Evolutionary conservation across 2,113 vertebrate species (phyloP), one percentile per base, ranked within the genome.

Genomic region (Apodemus sylvaticus): DNA sequence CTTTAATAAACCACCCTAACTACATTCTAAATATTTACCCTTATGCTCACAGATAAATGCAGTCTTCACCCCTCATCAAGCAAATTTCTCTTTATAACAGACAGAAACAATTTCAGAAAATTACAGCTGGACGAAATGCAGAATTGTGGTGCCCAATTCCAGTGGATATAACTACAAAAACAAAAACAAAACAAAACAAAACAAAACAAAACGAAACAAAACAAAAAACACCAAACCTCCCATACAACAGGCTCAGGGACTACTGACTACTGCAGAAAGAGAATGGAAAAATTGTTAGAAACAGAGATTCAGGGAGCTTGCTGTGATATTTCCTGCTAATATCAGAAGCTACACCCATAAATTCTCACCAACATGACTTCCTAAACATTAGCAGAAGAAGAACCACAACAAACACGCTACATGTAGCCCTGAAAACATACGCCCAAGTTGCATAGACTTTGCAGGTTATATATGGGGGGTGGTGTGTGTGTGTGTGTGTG

Each of bases 391-490:
- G 34, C 5, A n/a, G 53, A 24, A 22, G 16, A 79, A 36, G 34
- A 78, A 34, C 70, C 42, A 76, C 11, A 81, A 58, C 36, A 26
- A 58, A 13, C 22, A 58, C 22, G 19, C 19, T 60, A 60, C 19
- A 60, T 60, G 7, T 34, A 81, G 53, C 20, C 78, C 34, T 81
- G 53, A 81, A 81, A 24, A 81, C 36, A 24, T n/a, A 58, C 20
- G 58, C 14, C 5, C 34, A 36, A 22, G 51, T 79, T 22, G 36
- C 31, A 36, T 58, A 51, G 19, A 81, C 9, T n/a, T 34, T 10
- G 12, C 3, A 19, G 29, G 7, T 10, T 48, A 6, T 10, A 53
- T 78, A 4, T 53, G 19, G 29, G 5, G 0, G 24, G 14, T 22
- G 45, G 22, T 42, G n/a, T 74, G 10, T 73, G 8, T 42, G 22